Conservation (phyloP, 2,888 invertebrate species). For the Tenthredo distinguenda region DNA sequence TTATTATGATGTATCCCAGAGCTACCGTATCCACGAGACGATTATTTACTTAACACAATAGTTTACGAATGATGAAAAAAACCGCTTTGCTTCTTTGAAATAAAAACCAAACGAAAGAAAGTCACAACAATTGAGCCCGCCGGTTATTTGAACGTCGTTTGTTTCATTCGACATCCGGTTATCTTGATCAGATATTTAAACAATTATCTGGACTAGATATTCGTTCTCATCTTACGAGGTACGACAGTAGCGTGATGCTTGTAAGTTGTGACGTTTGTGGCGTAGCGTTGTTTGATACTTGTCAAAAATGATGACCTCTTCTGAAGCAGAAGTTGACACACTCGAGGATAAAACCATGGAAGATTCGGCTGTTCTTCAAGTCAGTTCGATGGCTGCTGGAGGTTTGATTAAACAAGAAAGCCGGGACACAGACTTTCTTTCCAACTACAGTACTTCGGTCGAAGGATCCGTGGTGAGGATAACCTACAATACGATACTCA, state of each 20-base stretch:
- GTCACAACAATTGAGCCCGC: conserved; percentile 47
- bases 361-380: conserved; percentile 71
- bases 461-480: conserved; percentile 74
- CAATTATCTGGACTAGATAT: not conserved
- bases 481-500: conserved; percentile 25
- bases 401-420: conserved; percentile 69
- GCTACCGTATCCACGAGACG: conserved; percentile 64
- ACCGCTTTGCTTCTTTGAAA: not conserved
- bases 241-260: not conserved
- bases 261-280: conserved; percentile 30
- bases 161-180: conserved; percentile 50
- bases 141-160: conserved; percentile 26
- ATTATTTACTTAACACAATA: conserved; percentile 53
- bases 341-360: conserved; percentile 66
- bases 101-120: not conserved
- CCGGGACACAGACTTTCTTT: conserved; percentile 72
- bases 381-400: conserved; percentile 69
- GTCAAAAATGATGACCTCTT: conserved; percentile 72
- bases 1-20: conserved; percentile 60
- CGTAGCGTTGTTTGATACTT: not conserved
- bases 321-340: conserved; percentile 68
- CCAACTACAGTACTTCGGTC: conserved; percentile 74
- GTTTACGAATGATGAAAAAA: not conserved
- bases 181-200: not conserved
- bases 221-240: not conserved